Conservation (phyloP, 2,113 vertebrate species). For the Melozone crissalis region DNA sequence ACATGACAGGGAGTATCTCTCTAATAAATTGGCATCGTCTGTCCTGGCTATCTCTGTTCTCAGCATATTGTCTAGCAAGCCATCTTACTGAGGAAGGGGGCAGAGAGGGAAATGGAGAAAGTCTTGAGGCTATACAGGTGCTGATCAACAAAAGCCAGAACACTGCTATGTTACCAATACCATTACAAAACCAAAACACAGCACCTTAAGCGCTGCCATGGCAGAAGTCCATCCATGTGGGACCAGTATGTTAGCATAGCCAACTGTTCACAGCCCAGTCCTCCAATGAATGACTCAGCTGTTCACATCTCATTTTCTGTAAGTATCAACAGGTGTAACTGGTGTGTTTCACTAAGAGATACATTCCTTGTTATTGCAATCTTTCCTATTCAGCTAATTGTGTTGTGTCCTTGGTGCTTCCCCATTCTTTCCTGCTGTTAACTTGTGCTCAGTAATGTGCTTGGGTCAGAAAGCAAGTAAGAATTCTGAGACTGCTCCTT, state of each 20-base stretch:
- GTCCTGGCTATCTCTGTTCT: neutral
- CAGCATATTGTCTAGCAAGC: neutral
- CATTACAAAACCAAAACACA: neutral
- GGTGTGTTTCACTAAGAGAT: neutral
- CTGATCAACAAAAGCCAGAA: neutral
- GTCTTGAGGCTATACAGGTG: neutral
- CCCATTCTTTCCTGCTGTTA: neutral
- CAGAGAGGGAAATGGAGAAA: neutral
- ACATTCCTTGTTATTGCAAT: fast-evolving
- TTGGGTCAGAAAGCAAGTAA: neutral
- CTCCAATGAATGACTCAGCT: neutral
- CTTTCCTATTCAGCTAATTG: neutral
- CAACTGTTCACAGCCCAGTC: neutral
- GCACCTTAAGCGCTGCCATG: neutral
- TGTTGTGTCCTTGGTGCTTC: neutral
- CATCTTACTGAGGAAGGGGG: fast-evolving
- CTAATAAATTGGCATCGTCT: fast-evolving
- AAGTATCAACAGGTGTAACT: neutral
- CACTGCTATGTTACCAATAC: neutral
- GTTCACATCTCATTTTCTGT: neutral
- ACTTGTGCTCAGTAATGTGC: fast-evolving
- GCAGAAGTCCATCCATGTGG: neutral
- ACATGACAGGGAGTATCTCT: neutral
- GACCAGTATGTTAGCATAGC: neutral
- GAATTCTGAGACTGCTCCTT: neutral